A percentile compares a stretch with the other conserved stretches of the same genome.
Evolutionary conservation across 2,113 vertebrate species (phyloP).

Genomic region (Odontophorus gujanensis): DNA sequence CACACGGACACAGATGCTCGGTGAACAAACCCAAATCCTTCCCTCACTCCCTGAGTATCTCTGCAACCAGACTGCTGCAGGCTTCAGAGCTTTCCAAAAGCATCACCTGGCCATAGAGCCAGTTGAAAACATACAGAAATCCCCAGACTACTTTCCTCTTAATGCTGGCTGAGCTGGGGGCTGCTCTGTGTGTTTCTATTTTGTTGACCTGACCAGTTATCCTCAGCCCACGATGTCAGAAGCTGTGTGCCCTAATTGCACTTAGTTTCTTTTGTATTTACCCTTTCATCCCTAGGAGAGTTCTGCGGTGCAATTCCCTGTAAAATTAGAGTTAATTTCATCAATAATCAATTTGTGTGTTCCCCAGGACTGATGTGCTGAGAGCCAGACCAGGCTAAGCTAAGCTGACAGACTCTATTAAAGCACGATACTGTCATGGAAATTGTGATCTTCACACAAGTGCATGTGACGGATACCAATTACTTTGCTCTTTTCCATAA

Average conservation of each 20-base stretch:
- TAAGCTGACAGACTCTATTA: conserved; percentile 53
- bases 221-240: neutral
- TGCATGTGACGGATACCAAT: conserved; percentile 20
- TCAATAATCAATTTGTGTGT: neutral
- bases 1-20: neutral
- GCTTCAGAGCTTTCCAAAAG: neutral
- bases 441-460: conserved; percentile 51
- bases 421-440: conserved; percentile 12
- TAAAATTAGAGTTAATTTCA: neutral
- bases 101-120: neutral
- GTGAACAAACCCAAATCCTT: conserved; percentile 6
- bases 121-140: neutral
- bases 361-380: neutral
- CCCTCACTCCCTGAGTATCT: neutral
- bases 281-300: neutral
- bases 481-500: neutral
- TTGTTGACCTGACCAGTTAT: neutral
- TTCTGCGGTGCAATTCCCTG: neutral
- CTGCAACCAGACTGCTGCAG: neutral
- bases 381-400: conserved; percentile 23
- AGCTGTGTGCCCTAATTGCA: neutral
- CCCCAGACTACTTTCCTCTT: neutral
- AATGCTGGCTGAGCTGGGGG: neutral
- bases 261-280: neutral
- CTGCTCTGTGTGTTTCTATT: no score